These are phyloP conservation scores for Trinorchestia longiramus DNA, from an alignment of 1,140 invertebrate species.

Conservation along the genomic window DNA sequence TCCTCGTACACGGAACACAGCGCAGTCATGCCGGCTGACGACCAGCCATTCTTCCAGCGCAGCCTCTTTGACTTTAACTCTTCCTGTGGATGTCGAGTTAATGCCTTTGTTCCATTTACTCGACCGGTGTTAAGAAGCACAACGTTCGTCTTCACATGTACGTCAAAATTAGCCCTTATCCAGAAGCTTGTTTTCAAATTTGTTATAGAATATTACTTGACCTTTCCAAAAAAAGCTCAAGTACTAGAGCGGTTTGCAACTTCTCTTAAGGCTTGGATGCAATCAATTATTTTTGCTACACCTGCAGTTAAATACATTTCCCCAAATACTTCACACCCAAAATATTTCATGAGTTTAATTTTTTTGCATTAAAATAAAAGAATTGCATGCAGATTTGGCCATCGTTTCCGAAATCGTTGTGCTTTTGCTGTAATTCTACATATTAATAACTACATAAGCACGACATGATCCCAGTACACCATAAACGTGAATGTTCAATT, in stretches of 20 bases:
- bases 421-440: neutral
- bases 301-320: neutral
- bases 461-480: neutral
- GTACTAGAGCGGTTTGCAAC: neutral
- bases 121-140: neutral
- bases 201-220: too few species aligned
- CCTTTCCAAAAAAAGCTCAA: too few species aligned
- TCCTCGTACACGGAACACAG: neutral
- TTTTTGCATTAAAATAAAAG: neutral
- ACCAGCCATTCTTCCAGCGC: neutral
- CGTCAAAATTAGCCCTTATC: too few species aligned
- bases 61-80: neutral
- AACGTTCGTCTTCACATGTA: neutral
- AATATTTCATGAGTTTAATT: neutral
- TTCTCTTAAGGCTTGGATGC: neutral
- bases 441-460: neutral
- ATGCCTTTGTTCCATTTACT: neutral
- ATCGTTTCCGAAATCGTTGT: neutral
- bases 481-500: neutral
- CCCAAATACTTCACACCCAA: neutral
- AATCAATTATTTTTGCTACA: neutral
- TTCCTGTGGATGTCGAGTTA: neutral
- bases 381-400: neutral
- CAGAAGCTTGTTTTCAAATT: too few species aligned
- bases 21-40: neutral